Conservation (phyloP, 2,797 vertebrate genomes). For the Malurus leucopterus region DNA sequence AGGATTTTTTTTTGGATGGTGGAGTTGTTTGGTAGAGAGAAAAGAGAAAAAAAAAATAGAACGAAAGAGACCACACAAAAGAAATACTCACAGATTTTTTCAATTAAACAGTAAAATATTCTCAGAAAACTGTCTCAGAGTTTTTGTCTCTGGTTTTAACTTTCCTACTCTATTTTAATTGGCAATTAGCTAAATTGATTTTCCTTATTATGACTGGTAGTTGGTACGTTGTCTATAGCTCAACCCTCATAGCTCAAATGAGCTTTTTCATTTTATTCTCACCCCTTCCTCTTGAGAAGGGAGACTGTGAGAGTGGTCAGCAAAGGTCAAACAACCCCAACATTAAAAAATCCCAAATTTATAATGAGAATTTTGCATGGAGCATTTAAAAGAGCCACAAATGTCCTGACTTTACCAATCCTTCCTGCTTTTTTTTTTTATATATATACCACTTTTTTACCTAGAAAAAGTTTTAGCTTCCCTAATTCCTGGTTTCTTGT, state of each 20-base stretch:
- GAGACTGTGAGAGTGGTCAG: fast-evolving
- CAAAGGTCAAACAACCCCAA: not conserved
- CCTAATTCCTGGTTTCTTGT: not conserved
- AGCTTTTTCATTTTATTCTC: not conserved
- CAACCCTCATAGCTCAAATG: too few relatives aligned
- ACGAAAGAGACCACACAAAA: not conserved
- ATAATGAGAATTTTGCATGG: not conserved
- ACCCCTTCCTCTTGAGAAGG: fast-evolving
- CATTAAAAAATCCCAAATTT: fast-evolving
- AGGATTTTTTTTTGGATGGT: fast-evolving
- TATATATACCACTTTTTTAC: fast-evolving
- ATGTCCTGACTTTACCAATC: not conserved
- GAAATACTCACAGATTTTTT: not conserved
- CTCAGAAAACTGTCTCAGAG: not conserved
- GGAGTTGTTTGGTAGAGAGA: too few relatives aligned
- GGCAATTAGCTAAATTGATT: not conserved
- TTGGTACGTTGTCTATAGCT: not conserved
- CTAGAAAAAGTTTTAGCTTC: not conserved
- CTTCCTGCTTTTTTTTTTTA: fast-evolving
- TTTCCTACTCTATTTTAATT: not conserved
- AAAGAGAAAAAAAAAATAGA: not conserved
- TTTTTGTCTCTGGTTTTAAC: not conserved
- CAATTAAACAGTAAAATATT: not conserved
- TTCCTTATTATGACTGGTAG: not conserved
- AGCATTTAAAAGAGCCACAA: not conserved